phyloP scores from a whole-genome alignment of 1,140 invertebrate genomes.

The Pseudomyrmex dendroicus region DNA sequence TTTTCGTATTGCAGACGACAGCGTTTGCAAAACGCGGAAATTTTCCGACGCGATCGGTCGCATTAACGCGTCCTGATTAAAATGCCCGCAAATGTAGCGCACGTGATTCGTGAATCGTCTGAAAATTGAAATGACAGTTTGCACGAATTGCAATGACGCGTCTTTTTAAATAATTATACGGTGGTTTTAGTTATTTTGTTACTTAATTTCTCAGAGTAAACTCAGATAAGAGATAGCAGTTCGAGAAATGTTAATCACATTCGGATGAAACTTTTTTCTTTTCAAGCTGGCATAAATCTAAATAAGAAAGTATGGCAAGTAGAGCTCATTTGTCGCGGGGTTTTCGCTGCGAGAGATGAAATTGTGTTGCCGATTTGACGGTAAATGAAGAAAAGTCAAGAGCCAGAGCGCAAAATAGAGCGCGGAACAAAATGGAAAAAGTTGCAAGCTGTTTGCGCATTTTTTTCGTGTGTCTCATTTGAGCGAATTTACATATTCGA shows the following conservation, averaged over 20 bases:
- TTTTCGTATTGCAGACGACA: background rate
- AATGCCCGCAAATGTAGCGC: background rate
- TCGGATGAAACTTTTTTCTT: slow-evolving; percentile 15
- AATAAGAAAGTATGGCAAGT: slow-evolving; percentile 41
- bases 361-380: slow-evolving; percentile 37
- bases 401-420: slow-evolving; percentile 19
- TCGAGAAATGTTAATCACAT: slow-evolving; percentile 6
- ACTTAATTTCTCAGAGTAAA: background rate
- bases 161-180: too few relatives aligned
- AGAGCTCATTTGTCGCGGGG: slow-evolving; percentile 19
- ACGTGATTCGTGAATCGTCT: background rate
- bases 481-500: slow-evolving; percentile 44
- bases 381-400: slow-evolving; percentile 6
- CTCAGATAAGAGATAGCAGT: background rate
- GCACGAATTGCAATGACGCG: background rate
- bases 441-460: slow-evolving; percentile 36
- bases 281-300: slow-evolving; percentile 25
- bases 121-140: slow-evolving; percentile 2
- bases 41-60: slow-evolving; percentile 32
- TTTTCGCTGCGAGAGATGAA: slow-evolving; percentile 18
- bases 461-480: slow-evolving; percentile 11
- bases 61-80: slow-evolving; percentile 39
- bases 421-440: slow-evolving; percentile 41
- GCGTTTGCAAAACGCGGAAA: background rate
- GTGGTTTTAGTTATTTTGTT: background rate